Base-by-base conservation (phyloP, 2,113 vertebrate species). In the Hemiscyllium ocellatum region DNA sequence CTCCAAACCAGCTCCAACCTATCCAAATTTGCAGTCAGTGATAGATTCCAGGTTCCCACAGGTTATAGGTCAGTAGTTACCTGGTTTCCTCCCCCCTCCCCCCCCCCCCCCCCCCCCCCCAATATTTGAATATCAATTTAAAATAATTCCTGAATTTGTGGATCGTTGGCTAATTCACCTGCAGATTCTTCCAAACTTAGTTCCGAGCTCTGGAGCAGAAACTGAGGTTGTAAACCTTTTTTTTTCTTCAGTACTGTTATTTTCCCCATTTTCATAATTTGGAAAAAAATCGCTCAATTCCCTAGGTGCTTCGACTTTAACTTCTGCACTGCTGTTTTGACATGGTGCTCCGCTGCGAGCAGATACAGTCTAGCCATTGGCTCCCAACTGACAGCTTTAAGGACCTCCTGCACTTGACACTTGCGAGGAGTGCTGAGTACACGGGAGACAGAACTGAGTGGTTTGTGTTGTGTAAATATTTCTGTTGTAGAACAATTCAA, bases 381-480 rank as follows among this genome's bases (percentile, higher is more conserved):
- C 89, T 93, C 89, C 61, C 89, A 93, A n/a, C 29, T 95, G 94
- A 26, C 69, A 72, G 42, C 22, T 33, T 72, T 50, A 95, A 83
- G 80, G 94, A 50, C 42, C 24, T 95, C 2, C 0, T 52, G 94
- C 87, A 52, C 26, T 52, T 65, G 69, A 95, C 22, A 72, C 68
- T 70, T 95, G 2, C 17, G 66, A 95, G 42, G 68, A 72, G 69
- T 47, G 94, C 68, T 50, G 33, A 93, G 56, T 93, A 93, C 89
- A 66, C 61, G n/a, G 19, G 80, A 47, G 87, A 33, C 56, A n/a
- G 56, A 61, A n/a, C 29, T 91, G 52, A 93, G 56, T 95, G 94
- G 42, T 76, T 42, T 72, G 70, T 95, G 42, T 95, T 72, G 94
- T 95, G 42, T 95, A 95, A 95, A 95, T 76, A 95, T 76, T 95